Evolutionary conservation across 2,888 invertebrate genomes (phyloP).

Genomic region (Lasioglossum figueresi): DNA sequence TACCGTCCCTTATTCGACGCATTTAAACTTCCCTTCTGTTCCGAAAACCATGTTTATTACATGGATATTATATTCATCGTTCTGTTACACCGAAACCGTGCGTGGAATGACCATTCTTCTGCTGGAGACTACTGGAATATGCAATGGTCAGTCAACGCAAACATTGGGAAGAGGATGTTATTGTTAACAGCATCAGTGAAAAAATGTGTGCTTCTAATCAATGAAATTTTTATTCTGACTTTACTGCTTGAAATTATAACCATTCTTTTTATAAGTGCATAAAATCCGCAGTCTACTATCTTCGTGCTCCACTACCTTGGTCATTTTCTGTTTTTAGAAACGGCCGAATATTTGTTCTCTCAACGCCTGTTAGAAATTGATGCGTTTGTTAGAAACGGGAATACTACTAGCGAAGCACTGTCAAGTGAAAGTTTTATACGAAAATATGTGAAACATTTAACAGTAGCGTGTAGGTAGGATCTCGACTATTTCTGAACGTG

Average conservation of each 20-base stretch:
- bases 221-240: too few relatives aligned
- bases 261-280: neutral
- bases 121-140: too few relatives aligned
- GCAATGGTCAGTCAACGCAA: too few relatives aligned
- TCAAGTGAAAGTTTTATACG: neutral
- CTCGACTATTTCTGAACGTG: neutral
- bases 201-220: too few relatives aligned
- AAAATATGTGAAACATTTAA: neutral
- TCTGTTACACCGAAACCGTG: neutral
- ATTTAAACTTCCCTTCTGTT: neutral
- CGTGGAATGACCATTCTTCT: neutral
- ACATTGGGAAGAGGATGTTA: too few relatives aligned
- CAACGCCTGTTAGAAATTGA: neutral
- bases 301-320: neutral
- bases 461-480: neutral
- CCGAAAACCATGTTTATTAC: neutral
- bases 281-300: neutral
- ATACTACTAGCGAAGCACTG: neutral
- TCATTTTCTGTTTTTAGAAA: neutral
- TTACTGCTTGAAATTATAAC: neutral
- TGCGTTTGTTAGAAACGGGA: neutral
- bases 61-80: neutral
- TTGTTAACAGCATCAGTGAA: too few relatives aligned
- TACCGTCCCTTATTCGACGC: neutral
- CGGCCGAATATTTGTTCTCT: neutral